Evolutionary conservation across 2,113 vertebrate genomes (phyloP).

Genomic region (Columba janthina): DNA sequence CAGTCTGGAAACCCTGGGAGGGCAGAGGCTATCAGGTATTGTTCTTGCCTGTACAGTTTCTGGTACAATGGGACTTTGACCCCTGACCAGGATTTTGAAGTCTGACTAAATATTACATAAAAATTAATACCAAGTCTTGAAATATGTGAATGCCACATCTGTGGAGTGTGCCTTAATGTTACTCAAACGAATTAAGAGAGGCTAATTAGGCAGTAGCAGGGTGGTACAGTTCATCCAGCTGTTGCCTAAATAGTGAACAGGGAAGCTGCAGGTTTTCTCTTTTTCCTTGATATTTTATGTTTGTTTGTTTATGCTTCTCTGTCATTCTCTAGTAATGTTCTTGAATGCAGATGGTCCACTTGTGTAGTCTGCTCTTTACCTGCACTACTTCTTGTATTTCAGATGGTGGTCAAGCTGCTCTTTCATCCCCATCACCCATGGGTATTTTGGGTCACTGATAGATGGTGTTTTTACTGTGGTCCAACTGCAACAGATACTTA

Average conservation of each 20-base stretch:
- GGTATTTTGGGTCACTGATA: slow-evolving; percentile 7
- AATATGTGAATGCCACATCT: not conserved
- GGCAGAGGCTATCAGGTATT: not conserved
- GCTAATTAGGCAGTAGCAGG: rapidly evolving
- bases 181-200: not conserved
- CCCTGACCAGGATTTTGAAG: not conserved
- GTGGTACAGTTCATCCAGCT: not conserved
- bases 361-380: not conserved
- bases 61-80: not conserved
- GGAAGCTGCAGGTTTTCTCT: not conserved
- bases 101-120: not conserved
- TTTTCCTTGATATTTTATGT: not conserved
- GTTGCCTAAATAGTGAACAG: not conserved
- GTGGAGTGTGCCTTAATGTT: not conserved
- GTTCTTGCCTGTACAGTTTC: not conserved
- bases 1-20: not conserved
- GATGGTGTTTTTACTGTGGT: not conserved
- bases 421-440: not conserved
- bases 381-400: not conserved
- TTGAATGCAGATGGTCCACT: not conserved
- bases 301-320: not conserved
- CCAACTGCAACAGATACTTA: slow-evolving; percentile 46
- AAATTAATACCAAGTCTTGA: not conserved
- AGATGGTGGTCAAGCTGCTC: not conserved
- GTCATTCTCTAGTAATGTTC: not conserved